Conservation (phyloP, 1,140 invertebrate species). For the Whitmania pigra region DNA sequence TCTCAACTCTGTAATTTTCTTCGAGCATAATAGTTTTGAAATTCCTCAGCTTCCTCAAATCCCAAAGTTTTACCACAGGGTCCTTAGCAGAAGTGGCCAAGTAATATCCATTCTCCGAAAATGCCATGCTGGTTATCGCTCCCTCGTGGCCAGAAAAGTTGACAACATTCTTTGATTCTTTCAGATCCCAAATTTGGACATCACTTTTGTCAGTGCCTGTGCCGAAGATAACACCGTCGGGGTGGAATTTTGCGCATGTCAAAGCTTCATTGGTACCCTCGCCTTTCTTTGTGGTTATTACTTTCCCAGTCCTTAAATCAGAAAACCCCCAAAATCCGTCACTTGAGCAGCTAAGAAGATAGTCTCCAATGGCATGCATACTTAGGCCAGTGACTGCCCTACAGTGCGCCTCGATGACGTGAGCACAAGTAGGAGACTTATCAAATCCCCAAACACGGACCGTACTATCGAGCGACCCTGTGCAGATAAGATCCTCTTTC, state of each 20-base stretch:
- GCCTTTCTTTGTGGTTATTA: constrained; percentile 66
- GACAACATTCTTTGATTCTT: constrained; percentile 91
- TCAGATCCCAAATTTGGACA: constrained; percentile 99
- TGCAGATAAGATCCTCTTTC: constrained; percentile 66
- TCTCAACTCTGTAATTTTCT: constrained; percentile 59
- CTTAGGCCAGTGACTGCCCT: constrained; percentile 86
- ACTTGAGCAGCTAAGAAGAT: constrained; percentile 82
- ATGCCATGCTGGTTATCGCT: constrained; percentile 83
- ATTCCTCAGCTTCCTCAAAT: constrained; percentile 95
- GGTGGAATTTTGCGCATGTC: constrained; percentile 97
- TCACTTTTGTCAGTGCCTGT: constrained; percentile 89
- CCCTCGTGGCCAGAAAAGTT: constrained; percentile 92
- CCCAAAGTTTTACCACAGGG: constrained; percentile 93
- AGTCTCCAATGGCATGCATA: constrained; percentile 93
- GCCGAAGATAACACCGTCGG: constrained; percentile 96
- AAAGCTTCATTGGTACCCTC: constrained; percentile 46
- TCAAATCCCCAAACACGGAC: constrained; percentile 91
- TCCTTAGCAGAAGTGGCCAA: constrained; percentile 94
- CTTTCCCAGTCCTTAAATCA: constrained; percentile 74
- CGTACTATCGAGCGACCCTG: constrained; percentile 83
- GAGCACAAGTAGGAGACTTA: constrained; percentile 66
- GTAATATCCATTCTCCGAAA: constrained; percentile 98
- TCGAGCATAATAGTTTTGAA: constrained; percentile 92
- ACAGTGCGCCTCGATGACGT: constrained; percentile 77
- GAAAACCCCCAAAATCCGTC: constrained; percentile 78